phyloP scores from a whole-genome alignment of 2,797 vertebrate genomes.

The Bufotes viridis region DNA sequence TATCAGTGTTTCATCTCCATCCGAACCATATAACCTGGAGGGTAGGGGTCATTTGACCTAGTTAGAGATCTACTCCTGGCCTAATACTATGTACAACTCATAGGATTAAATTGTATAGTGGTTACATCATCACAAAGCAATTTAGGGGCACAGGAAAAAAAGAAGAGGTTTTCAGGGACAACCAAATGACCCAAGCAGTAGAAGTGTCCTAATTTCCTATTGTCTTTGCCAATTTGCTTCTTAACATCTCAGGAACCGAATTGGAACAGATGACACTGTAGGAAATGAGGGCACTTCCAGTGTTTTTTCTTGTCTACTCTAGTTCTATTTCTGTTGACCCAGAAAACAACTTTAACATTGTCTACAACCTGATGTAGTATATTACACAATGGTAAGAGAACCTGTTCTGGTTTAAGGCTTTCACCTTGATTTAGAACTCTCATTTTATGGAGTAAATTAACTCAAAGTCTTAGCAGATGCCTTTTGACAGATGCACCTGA shows the following conservation, averaged over 20 bases:
- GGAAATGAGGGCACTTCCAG: neutral
- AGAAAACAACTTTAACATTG: neutral
- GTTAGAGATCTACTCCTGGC: neutral
- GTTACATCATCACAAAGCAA: neutral
- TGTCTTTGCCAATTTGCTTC: neutral
- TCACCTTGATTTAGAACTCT: constrained; percentile 54
- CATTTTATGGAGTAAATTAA: constrained; percentile 44
- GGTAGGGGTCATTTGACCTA: neutral
- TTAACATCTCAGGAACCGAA: neutral
- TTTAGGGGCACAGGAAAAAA: neutral
- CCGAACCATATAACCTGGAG: no score
- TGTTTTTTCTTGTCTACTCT: neutral
- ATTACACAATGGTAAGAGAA: neutral
- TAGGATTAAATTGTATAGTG: neutral
- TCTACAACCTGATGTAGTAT: neutral
- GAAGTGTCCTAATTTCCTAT: neutral
- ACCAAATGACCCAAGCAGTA: neutral
- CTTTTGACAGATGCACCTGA: constrained; percentile 62
- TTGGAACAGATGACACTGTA: neutral
- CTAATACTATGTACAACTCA: neutral
- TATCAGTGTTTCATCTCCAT: no score
- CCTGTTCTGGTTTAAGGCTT: neutral
- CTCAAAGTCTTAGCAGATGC: constrained; percentile 53
- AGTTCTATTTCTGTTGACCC: neutral
- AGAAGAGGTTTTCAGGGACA: neutral